A percentile compares a stretch with the other conserved stretches of the same genome.
These are phyloP conservation scores for Dendrophyllia cribrosa DNA, from an alignment of 64 coral and sea anemone genomes.

Conservation along the genomic window DNA sequence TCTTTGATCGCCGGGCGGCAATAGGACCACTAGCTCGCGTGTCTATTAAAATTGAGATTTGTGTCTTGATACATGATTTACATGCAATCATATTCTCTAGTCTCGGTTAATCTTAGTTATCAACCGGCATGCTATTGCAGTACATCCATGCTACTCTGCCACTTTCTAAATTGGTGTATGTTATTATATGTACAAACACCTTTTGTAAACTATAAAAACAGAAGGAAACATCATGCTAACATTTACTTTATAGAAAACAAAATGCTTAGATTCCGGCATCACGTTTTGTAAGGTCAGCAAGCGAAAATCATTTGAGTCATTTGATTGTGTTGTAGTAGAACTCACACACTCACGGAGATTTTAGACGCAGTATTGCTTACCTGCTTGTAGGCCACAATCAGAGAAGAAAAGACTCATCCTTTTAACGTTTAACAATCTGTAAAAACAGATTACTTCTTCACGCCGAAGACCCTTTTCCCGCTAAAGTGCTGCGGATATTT, in stretches of 20 bases:
- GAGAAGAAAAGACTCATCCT: conserved; percentile 51
- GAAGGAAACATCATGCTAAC: background rate
- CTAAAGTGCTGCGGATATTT: background rate
- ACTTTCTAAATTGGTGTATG: background rate
- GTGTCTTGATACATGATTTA: too few relatives aligned
- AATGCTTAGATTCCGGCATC: too few relatives aligned
- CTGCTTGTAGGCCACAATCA: background rate
- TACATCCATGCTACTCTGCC: too few relatives aligned
- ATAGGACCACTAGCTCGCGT: too few relatives aligned
- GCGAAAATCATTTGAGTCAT: background rate
- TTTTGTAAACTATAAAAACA: background rate
- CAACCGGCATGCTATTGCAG: too few relatives aligned
- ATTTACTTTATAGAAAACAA: background rate
- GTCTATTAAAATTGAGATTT: too few relatives aligned
- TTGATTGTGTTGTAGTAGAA: background rate
- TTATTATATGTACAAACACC: background rate
- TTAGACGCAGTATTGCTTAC: background rate
- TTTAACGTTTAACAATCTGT: background rate
- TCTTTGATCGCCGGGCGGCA: too few relatives aligned
- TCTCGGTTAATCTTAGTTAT: too few relatives aligned
- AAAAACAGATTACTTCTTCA: background rate
- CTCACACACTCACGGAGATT: background rate
- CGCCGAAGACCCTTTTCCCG: background rate
- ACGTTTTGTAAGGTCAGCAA: background rate
- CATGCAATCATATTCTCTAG: too few relatives aligned